Evolutionary conservation across 2,888 invertebrate genomes (phyloP).

Genomic region (Malthinus seriepunctatus): DNA sequence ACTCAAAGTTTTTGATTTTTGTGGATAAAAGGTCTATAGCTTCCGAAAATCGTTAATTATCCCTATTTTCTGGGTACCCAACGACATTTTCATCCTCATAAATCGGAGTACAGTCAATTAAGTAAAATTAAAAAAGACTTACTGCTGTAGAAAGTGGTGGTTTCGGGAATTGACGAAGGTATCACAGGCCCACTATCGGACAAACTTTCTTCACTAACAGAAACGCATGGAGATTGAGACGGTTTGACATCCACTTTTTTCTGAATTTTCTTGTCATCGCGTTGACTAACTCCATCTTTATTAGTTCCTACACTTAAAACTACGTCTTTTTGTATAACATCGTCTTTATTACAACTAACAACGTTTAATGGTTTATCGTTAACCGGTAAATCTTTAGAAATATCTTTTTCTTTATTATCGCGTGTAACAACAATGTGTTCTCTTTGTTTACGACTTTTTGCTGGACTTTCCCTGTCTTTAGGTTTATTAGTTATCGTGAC

Average conservation of each 20-base stretch:
- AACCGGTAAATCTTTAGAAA: constrained; percentile 13
- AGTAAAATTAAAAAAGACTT: constrained; percentile 14
- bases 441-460: constrained; percentile 46
- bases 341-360: constrained; percentile 24
- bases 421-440: constrained; percentile 24
- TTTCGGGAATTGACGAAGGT: constrained; percentile 15
- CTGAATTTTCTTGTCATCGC: constrained; percentile 18
- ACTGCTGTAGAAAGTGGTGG: constrained; percentile 6
- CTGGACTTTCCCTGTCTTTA: constrained; percentile 53
- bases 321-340: constrained; percentile 19
- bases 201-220: constrained; percentile 4
- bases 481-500: constrained; percentile 56
- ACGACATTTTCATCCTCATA: too few relatives aligned
- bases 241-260: constrained; percentile 19
- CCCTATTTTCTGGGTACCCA: too few relatives aligned
- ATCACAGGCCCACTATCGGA: constrained; percentile 9
- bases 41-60: too few relatives aligned
- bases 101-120: too few relatives aligned
- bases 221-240: constrained; percentile 2
- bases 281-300: constrained; percentile 14
- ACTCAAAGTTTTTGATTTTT: too few relatives aligned
- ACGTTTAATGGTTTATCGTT: constrained; percentile 15
- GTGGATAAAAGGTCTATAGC: too few relatives aligned
- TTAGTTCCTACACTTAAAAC: constrained; percentile 12
- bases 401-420: constrained; percentile 36